Evolutionary conservation across 2,113 vertebrate species (phyloP), one percentile per base, ranked within the genome.

Genomic region (Piaya cayana): DNA sequence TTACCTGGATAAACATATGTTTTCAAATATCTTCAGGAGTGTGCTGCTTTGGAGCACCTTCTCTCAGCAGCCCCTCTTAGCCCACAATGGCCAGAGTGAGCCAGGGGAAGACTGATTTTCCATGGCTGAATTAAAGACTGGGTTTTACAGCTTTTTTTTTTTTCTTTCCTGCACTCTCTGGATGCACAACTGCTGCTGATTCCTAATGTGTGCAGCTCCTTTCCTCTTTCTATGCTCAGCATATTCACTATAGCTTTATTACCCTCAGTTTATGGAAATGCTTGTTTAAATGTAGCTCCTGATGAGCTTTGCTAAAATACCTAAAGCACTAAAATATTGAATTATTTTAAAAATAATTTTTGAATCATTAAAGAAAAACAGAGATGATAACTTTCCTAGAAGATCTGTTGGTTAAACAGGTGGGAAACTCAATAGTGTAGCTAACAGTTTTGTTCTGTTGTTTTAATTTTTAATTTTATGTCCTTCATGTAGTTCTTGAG

Each of bases 51-150:
- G 27, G 22, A 69, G 37, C 39, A 37, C 7, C 29, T 82, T 71
- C 19, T 87, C 52, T 56, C 1, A 0, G 29, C 36, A 52, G 21
- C 0, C 0, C 4, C 37, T 47, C 53, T 64, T 37, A 36, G 82
- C 14, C 56, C 62, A 43, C 9, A 5, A 22, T 45, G 29, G 53
- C 32, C 52, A 21, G 59, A 74, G 52, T 7, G 56, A 53, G 63
- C 9, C 50, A 69, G 34, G 19, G 74, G 17, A 47, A 64, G 29
- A 18, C 23, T 86, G 45, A 6, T 65, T 81, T 84, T 67, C 52
- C 2, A 0, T 43, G 65, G 15, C 12, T 77, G 30, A 90, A 62
- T 74, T 49, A 72, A 29, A 79, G 60, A 8, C 3, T 87, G 20
- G 29, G 23, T 3, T 71, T 93, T 64, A 9, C 21, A n/a, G 34